Evolutionary conservation across 1,140 invertebrate genomes (phyloP).

Genomic region (Lepidotrigona ventralis): DNA sequence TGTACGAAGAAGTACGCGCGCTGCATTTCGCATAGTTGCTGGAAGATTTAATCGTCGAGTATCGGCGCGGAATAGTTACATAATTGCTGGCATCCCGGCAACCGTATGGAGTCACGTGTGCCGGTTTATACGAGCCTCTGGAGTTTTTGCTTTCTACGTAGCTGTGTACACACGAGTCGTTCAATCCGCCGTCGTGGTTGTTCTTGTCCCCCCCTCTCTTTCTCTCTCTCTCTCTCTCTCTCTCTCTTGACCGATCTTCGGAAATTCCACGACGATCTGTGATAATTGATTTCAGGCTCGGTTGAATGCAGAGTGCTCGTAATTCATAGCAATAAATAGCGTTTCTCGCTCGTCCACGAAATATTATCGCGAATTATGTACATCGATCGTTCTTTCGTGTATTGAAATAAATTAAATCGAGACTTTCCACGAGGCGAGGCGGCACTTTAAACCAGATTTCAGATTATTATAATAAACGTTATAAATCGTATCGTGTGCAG

Average conservation of each 20-base stretch:
- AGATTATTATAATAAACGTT: conserved; percentile 7
- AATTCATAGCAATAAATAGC: conserved; percentile 33
- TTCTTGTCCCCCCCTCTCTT: conserved; percentile 8
- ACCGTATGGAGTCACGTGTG: conserved; percentile 45
- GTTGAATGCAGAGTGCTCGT: conserved; percentile 6
- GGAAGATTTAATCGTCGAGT: conserved; percentile 59
- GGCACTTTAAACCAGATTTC: background rate
- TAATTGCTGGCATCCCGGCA: conserved; percentile 58
- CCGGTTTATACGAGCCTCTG: conserved; percentile 48
- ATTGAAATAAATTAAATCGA: background rate
- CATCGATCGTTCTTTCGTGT: background rate
- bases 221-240: background rate
- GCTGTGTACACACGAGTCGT: background rate
- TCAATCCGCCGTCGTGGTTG: background rate
- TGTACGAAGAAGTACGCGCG: conserved; percentile 1
- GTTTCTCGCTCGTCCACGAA: background rate
- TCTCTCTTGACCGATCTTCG: conserved; percentile 16
- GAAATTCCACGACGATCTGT: conserved; percentile 3
- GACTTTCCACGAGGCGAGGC: background rate
- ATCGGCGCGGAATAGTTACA: conserved; percentile 60
- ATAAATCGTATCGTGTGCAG: background rate
- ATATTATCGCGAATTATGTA: background rate
- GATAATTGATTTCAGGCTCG: conserved; percentile 43
- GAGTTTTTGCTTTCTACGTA: conserved; percentile 45
- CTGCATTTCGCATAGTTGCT: conserved; percentile 26